Base-by-base conservation (phyloP, 2,113 vertebrate genomes). In the Pteronura brasiliensis region DNA sequence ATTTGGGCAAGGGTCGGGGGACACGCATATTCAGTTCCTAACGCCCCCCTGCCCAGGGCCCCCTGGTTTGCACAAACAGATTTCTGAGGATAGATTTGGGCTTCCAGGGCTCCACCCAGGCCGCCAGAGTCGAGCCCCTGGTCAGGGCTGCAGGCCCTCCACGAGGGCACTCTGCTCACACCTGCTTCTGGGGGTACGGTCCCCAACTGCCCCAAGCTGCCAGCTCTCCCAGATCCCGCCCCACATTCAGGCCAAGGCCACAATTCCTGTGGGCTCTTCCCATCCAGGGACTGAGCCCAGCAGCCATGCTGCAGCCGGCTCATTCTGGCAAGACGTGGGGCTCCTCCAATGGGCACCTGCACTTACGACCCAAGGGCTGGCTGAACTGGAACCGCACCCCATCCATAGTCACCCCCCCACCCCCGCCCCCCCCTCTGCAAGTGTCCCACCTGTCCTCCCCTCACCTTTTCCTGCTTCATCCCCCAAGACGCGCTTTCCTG, bases 1-100 rank as follows among this genome's bases (percentile, higher is more conserved):
- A 79, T 52, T 55, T 47, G 8, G 25, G 67, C 14, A 8, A 14
- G 27, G 27, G 18, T 14, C 4, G 2, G 27, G 65, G 36, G 17
- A 67, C 34, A 27, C 34, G 29, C 59, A 93, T 9, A 39, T 49
- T 72, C 52, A 25, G n/a, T 76, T 39, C 57, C 44, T 42, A 55
- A 29, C 36, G 21, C 42, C 42, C 7, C 88, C 34, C n/a, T 93
- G 84, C 39, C 34, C 15, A 4, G 52, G 93, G 67, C 36, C 17
- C 20, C 90, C 72, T 47, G 72, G 27, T 77, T 81, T 44, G 44
- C 49, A 87, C 29, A n/a, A 76, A 95, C 57, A 12, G 83, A 67
- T 63, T 92, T 86, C 52, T 9, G 72, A 71, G 1, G 25, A 44
- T 49, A 42, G 27, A 29, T 20, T 20, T 49, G 13, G 25, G 85